Percentiles rank a stretch among this genome's conserved stretches.
Evolutionary conservation across 1,140 invertebrate genomes (phyloP).

Genomic region (Littorina saxatilis): DNA sequence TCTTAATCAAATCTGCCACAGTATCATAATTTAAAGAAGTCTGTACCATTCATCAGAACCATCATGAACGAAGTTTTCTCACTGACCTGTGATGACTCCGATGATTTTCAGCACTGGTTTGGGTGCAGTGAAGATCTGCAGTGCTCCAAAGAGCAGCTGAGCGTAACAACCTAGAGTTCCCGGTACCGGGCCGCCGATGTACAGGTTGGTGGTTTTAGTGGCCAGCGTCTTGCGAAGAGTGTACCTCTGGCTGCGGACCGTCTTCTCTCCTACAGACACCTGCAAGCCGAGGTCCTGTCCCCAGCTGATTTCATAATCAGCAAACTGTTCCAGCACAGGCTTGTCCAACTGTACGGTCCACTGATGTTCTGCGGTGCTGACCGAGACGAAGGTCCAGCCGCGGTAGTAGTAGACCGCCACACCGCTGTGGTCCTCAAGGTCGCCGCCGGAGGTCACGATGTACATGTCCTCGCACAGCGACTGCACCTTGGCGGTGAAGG

Average conservation of each 20-base stretch:
- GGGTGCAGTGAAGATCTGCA: conserved; percentile 51
- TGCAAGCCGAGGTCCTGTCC: conserved; percentile 42
- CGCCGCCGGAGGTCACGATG: conserved; percentile 52
- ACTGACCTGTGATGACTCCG: conserved; percentile 57
- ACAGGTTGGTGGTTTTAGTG: neutral
- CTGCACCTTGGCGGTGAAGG: conserved; percentile 49
- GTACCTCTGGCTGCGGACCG: conserved; percentile 8
- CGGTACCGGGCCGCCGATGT: conserved; percentile 46
- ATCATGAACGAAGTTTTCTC: too few relatives aligned
- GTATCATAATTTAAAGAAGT: too few relatives aligned
- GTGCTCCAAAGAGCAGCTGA: conserved; percentile 39
- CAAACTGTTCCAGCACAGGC: conserved; percentile 36
- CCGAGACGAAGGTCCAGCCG: conserved; percentile 43
- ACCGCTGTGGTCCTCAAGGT: conserved; percentile 39
- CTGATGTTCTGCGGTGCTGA: conserved; percentile 47
- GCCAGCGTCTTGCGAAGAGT: neutral
- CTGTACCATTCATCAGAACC: too few relatives aligned
- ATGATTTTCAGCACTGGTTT: conserved; percentile 48
- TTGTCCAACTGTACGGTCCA: conserved; percentile 49
- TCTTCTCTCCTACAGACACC: conserved; percentile 35
- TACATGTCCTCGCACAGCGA: conserved; percentile 47
- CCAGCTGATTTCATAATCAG: conserved; percentile 51
- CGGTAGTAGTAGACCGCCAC: conserved; percentile 52
- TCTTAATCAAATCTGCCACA: too few relatives aligned
- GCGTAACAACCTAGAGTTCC: conserved; percentile 35